These are phyloP conservation scores for Hyaena hyaena DNA, from an alignment of 2,113 vertebrate genomes.

Conservation along the genomic window DNA sequence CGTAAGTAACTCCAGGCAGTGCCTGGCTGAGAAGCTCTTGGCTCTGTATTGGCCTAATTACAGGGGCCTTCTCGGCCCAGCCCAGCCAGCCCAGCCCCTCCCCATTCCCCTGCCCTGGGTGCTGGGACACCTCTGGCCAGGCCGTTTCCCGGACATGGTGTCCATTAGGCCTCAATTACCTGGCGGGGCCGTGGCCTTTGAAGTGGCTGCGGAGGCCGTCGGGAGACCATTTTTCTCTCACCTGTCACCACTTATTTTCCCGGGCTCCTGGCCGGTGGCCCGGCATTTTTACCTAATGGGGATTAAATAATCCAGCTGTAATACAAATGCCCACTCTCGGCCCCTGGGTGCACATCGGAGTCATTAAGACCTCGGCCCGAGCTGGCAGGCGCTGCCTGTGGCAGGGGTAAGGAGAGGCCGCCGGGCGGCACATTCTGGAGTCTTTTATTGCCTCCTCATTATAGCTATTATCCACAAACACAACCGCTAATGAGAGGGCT, in stretches of 20 bases:
- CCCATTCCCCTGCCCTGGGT: background rate
- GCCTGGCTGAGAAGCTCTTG: conserved; percentile 20
- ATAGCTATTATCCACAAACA: conserved; percentile 90
- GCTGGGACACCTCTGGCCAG: conserved; percentile 78
- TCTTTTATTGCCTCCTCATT: conserved; percentile 91
- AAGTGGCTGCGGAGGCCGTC: conserved; percentile 81
- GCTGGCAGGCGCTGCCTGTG: conserved; percentile 76
- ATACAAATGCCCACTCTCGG: conserved; percentile 83
- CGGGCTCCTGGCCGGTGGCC: conserved; percentile 84
- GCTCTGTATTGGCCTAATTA: conserved; percentile 70
- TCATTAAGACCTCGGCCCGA: conserved; percentile 85
- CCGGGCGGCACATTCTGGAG: conserved; percentile 86
- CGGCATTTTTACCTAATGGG: conserved; percentile 84
- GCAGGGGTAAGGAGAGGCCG: conserved; percentile 84
- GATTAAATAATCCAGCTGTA: conserved; percentile 88
- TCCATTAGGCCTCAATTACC: conserved; percentile 86
- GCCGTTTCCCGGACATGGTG: conserved; percentile 76
- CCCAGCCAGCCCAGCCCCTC: background rate
- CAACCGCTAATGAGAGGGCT: conserved; percentile 90
- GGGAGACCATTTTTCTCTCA: conserved; percentile 85
- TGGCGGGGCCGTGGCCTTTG: conserved; percentile 83
- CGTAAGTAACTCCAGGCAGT: background rate
- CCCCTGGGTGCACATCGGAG: conserved; percentile 80
- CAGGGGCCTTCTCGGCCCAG: conserved; percentile 51
- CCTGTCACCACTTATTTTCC: conserved; percentile 88